Evolutionary conservation across 2,113 vertebrate species (phyloP), one percentile per base, ranked within the genome.

Genomic region (Pseudorhombus dupliciocellatus): DNA sequence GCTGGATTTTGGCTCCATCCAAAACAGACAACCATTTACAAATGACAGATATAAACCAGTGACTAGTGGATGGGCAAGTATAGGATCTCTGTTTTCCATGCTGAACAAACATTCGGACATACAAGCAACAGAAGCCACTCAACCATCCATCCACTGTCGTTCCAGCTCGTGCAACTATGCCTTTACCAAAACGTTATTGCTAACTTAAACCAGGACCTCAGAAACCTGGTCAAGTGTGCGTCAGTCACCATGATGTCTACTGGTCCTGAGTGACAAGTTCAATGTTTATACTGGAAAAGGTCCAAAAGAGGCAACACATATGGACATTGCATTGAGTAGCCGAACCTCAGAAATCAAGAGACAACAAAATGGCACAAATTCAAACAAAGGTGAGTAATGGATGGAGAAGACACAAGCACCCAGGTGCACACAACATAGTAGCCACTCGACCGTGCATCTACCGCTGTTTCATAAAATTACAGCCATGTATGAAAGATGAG

Each of bases 51-150:
- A 9, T 42, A 4, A 3, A 46, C 4, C 26, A 4, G 16, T 6
- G 24, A 62, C 55, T 1, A 18, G 0, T 22, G 15, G 26, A 50
- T 12, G 12, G 30, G 40, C 37, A 58, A 25, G 21, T 26, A 8
- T 40, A 18, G 46, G 46, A 7, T 7, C 5, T 31, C 34, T 25
- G 46, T 24, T 55, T 28, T 59, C 24, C n/a, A 4, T 51, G 57
- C 4, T 42, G 12, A 56, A 21, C 40, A 62, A 16, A 71, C 44
- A 63, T 46, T 16, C 60, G 59, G 26, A 73, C 56, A 59, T n/a
- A 21, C 56, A 37, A 18, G 10, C 53, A 68, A 30, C 9, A 60
- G 22, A 7, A 62, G 28, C 30, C 54, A 7, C 7, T 66, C 4
- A 20, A 12, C 9, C 34, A 51, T 26, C n/a, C 16, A 42, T 14